Conservation (phyloP, 1,140 invertebrate genomes). For the Sarcophaga bullata region DNA sequence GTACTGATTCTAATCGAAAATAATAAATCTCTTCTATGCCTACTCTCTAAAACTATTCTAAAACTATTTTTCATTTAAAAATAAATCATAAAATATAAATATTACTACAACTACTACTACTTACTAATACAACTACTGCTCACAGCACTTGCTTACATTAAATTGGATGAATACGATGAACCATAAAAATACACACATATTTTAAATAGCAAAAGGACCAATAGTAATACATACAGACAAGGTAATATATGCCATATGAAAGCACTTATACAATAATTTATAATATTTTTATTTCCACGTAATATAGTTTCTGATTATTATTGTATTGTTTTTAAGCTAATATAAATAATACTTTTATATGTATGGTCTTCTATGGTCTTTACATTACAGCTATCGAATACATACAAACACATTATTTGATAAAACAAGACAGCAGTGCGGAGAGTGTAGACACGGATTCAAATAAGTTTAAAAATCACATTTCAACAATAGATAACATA, state of each 20-base stretch:
- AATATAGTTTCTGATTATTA: too few species aligned
- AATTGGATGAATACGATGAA: slow-evolving; percentile 65
- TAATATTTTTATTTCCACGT: too few species aligned
- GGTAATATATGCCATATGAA: background rate
- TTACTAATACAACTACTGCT: slow-evolving; percentile 16
- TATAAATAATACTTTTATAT: too few species aligned
- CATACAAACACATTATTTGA: slow-evolving; percentile 44
- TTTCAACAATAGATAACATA: slow-evolving; percentile 31
- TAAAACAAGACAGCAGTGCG: slow-evolving; percentile 32
- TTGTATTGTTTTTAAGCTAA: too few species aligned
- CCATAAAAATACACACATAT: slow-evolving; percentile 49
- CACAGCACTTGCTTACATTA: slow-evolving; percentile 64
- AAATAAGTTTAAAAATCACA: slow-evolving; percentile 43
- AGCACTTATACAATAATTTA: too few species aligned
- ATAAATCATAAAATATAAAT: background rate
- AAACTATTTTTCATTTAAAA: background rate
- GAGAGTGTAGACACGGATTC: slow-evolving; percentile 33
- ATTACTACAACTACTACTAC: background rate
- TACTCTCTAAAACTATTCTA: too few species aligned
- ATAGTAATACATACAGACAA: background rate
- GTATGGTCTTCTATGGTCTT: background rate
- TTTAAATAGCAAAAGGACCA: slow-evolving; percentile 22
- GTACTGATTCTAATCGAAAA: too few species aligned
- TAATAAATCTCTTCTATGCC: too few species aligned
- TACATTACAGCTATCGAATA: slow-evolving; percentile 42